Conservation (phyloP, 2,113 vertebrate genomes). For the Lophura nycthemera region DNA sequence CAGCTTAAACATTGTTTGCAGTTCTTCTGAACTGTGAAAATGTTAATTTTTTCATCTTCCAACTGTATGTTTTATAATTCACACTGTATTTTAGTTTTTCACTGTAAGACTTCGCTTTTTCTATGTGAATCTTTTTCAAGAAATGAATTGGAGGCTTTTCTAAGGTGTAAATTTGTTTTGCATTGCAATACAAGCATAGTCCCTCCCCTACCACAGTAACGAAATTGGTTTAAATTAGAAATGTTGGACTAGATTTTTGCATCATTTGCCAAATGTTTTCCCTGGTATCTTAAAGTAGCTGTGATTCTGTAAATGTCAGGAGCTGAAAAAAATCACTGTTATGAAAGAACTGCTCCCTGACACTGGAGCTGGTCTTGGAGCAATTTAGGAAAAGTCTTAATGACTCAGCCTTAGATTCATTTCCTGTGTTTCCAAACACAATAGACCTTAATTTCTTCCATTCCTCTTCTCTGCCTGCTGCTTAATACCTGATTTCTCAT, state of each 20-base stretch:
- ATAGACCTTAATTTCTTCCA: conserved; percentile 50
- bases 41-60: background rate
- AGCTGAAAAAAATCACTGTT: background rate
- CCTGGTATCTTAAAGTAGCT: background rate
- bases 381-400: conserved; percentile 17
- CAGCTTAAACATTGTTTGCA: background rate
- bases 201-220: background rate
- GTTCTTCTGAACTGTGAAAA: background rate
- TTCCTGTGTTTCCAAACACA: conserved; percentile 64
- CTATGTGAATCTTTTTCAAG: background rate
- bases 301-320: background rate
- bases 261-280: background rate
- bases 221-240: background rate
- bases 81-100: background rate
- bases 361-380: background rate
- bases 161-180: background rate
- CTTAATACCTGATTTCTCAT: background rate
- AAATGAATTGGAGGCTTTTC: background rate
- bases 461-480: background rate
- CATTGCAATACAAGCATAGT: background rate
- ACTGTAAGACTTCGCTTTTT: background rate
- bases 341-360: background rate
- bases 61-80: background rate
- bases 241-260: background rate
- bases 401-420: conserved; percentile 58